phyloP scores from a whole-genome alignment of 2,888 invertebrate genomes.

The Temnothorax ravouxi region DNA sequence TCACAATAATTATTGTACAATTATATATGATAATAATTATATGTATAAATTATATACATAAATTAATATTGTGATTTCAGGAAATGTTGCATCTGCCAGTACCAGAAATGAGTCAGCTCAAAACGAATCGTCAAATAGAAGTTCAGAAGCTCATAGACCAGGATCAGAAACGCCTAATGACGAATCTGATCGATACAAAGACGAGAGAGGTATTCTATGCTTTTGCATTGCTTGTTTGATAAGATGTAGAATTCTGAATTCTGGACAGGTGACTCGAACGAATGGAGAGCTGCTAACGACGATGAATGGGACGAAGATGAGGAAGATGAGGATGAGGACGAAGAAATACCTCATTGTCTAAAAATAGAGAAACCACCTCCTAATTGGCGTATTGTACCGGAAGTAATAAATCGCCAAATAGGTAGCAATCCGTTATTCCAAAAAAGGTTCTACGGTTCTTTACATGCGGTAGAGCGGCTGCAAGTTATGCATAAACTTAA shows the following conservation, averaged over 20 bases:
- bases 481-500: conserved; percentile 92
- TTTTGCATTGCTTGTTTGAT: not conserved
- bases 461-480: conserved; percentile 94
- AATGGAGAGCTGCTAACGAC: conserved; percentile 76
- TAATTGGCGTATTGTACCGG: conserved; percentile 90
- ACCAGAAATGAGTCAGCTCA: conserved; percentile 32
- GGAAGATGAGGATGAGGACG: conserved; percentile 53
- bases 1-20: not conserved
- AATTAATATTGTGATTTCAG: conserved; percentile 24
- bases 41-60: not conserved
- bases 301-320: conserved; percentile 79
- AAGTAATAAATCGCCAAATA: conserved; percentile 90
- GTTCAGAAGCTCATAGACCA: conserved; percentile 9
- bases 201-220: conserved; percentile 56
- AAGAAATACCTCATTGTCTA: conserved; percentile 84
- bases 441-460: conserved; percentile 92
- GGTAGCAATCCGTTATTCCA: conserved; percentile 89
- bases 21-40: not conserved
- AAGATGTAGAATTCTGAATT: not conserved
- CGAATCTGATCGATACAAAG: conserved; percentile 34
- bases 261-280: conserved; percentile 68
- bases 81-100: conserved; percentile 39
- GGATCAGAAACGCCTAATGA: conserved; percentile 66
- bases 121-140: conserved; percentile 1
- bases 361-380: conserved; percentile 90